phyloP scores from a whole-genome alignment of 2,888 invertebrate genomes.

The Deroplatys truncata region DNA sequence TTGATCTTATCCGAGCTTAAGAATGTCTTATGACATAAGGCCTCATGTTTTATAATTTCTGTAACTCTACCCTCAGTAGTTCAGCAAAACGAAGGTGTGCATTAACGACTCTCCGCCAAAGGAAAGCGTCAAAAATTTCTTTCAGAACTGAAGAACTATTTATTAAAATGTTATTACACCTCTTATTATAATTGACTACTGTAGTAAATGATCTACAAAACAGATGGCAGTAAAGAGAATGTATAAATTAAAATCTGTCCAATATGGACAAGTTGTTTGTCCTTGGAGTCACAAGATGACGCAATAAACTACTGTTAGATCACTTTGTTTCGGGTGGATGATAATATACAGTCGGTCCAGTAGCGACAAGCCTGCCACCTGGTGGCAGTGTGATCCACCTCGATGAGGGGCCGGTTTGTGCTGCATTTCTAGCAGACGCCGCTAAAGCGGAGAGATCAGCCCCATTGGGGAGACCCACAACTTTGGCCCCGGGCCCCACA shows the following conservation, averaged over 20 bases:
- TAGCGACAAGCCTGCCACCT: slow-evolving; percentile 67
- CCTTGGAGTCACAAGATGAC: background rate
- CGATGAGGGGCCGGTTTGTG: slow-evolving; percentile 33
- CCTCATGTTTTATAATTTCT: too few relatives aligned
- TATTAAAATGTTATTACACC: background rate
- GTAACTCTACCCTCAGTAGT: too few relatives aligned
- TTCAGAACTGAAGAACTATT: background rate
- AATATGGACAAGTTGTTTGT: background rate
- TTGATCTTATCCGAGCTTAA: too few relatives aligned
- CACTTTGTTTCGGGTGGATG: slow-evolving; percentile 37
- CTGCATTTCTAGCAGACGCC: background rate
- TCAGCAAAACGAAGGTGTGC: too few relatives aligned
- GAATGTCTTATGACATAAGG: too few relatives aligned
- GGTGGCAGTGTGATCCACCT: slow-evolving; percentile 45
- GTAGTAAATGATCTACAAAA: background rate
- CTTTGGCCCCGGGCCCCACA: slow-evolving; percentile 68
- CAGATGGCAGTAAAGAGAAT: background rate
- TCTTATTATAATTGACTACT: background rate
- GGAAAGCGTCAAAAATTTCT: background rate
- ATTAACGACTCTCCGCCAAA: background rate
- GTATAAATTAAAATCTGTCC: background rate
- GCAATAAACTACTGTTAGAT: background rate
- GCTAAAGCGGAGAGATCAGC: background rate
- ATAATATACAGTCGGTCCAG: slow-evolving; percentile 70
- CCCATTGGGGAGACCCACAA: slow-evolving; percentile 46